phyloP scores from a whole-genome alignment of 2,113 vertebrate species.

The Lophura nycthemera region DNA sequence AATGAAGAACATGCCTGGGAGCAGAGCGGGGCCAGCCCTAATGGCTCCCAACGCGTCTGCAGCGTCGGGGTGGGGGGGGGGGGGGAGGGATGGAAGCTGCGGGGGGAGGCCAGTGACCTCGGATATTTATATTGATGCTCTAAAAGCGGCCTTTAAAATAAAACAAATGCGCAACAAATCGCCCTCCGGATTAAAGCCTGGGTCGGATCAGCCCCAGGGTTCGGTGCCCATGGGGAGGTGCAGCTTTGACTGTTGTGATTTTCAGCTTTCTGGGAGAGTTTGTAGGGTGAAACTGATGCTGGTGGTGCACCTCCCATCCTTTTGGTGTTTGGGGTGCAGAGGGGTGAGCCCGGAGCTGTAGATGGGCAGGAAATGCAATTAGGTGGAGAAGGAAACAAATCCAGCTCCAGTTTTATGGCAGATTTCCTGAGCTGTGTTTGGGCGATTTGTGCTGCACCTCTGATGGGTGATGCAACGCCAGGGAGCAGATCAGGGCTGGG shows the following conservation, averaged over 20 bases:
- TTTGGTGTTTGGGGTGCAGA: neutral
- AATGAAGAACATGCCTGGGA: conserved; percentile 71
- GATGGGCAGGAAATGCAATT: neutral
- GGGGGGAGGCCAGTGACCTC: conserved; percentile 37
- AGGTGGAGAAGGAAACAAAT: neutral
- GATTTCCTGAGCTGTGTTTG: neutral
- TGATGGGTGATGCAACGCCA: rapidly evolving
- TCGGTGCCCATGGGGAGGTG: rapidly evolving
- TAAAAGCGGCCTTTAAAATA: neutral
- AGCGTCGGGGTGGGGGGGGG: conserved; percentile 21
- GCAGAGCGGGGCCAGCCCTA: conserved; percentile 53
- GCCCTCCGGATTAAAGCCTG: neutral
- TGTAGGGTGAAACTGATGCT: neutral
- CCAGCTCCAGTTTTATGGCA: neutral
- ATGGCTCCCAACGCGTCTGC: conserved; percentile 68
- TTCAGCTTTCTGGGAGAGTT: neutral
- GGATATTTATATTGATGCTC: conserved; percentile 55
- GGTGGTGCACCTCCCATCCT: neutral
- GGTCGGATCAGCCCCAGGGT: neutral
- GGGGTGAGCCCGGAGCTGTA: neutral
- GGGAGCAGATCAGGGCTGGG: neutral
- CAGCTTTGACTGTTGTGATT: neutral
- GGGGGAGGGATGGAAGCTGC: rapidly evolving
- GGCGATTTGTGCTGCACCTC: rapidly evolving
- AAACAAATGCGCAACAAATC: neutral